phyloP scores from a whole-genome alignment of 2,113 vertebrate genomes.

The Tichodroma muraria region DNA sequence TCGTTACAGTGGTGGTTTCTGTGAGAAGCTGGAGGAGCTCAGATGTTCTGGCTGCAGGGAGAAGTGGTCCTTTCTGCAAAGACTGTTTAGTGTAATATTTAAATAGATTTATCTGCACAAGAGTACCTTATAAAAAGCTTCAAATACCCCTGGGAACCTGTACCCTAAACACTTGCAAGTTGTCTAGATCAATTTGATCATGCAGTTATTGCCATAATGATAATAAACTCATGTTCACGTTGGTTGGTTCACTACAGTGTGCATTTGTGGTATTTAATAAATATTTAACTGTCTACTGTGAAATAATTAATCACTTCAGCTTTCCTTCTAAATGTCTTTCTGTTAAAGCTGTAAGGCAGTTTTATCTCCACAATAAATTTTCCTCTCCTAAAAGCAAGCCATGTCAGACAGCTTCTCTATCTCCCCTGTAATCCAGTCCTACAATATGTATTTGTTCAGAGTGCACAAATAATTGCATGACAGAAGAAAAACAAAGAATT shows the following conservation, averaged over 20 bases:
- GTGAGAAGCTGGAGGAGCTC: neutral
- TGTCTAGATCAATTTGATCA: neutral
- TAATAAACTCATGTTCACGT: neutral
- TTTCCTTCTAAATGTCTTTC: neutral
- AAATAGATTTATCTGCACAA: neutral
- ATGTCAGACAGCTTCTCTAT: neutral
- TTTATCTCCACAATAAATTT: constrained; percentile 12
- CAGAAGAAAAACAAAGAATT: neutral
- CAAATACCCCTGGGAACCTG: neutral
- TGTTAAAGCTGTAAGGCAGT: neutral
- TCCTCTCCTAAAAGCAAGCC: neutral
- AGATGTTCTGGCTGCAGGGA: neutral
- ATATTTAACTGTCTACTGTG: constrained; percentile 24
- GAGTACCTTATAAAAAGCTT: neutral
- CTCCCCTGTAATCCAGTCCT: neutral
- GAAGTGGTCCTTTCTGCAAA: neutral
- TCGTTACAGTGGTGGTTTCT: neutral
- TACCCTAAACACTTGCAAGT: neutral
- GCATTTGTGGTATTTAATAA: constrained; percentile 1
- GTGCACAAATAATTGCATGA: neutral
- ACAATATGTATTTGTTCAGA: neutral
- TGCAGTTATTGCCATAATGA: neutral
- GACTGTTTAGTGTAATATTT: neutral
- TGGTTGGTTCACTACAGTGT: neutral
- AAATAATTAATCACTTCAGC: constrained; percentile 38